Conservation (phyloP, 2,888 invertebrate genomes). For the Watsonalla cultraria region DNA sequence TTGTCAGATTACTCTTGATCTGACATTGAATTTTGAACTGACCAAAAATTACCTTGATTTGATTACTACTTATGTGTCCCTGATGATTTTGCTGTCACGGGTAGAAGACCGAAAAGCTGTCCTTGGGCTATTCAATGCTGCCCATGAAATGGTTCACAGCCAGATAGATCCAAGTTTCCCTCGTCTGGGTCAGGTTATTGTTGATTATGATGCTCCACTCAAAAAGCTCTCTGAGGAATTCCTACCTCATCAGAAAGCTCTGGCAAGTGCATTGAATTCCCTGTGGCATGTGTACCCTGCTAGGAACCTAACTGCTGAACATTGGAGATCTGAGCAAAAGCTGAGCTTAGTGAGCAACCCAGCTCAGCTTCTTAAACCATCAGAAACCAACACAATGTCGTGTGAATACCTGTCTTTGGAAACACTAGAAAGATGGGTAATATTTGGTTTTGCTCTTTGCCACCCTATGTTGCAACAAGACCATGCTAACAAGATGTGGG, state of each 20-base stretch:
- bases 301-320: constrained; percentile 94
- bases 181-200: constrained; percentile 96
- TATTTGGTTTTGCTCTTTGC: constrained; percentile 95
- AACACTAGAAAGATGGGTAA: constrained; percentile 97
- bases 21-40: constrained; percentile 97
- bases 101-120: constrained; percentile 99
- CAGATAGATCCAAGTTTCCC: constrained; percentile 96
- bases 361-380: constrained; percentile 94
- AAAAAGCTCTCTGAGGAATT: constrained; percentile 98
- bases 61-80: constrained; percentile 93
- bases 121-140: constrained; percentile 97
- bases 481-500: constrained; percentile 93
- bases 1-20: constrained; percentile 95
- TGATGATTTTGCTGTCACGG: constrained; percentile 98
- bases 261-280: constrained; percentile 92
- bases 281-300: constrained; percentile 92
- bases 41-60: constrained; percentile 97
- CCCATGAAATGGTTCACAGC: constrained; percentile 96
- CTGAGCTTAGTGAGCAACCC: constrained; percentile 96
- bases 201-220: constrained; percentile 97
- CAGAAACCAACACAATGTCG: constrained; percentile 96
- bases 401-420: constrained; percentile 98
- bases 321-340: constrained; percentile 95
- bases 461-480: constrained; percentile 92
- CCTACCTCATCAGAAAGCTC: constrained; percentile 92